phyloP scores from a whole-genome alignment of 2,113 vertebrate genomes.

The Ochotona princeps region DNA sequence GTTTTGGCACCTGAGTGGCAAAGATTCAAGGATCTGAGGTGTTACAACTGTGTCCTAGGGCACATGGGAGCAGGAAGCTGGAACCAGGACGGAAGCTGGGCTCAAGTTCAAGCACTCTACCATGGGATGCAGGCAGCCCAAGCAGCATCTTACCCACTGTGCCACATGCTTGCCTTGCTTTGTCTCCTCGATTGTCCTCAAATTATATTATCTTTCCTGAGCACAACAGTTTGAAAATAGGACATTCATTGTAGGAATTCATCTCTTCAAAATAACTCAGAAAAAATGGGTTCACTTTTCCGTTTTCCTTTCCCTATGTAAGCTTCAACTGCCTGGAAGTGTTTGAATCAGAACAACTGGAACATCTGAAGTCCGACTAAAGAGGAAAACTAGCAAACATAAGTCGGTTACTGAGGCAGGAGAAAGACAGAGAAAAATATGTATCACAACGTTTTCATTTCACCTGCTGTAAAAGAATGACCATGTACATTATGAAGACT shows the following conservation, averaged over 20 bases:
- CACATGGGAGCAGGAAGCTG: too few species aligned
- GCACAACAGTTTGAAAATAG: not conserved
- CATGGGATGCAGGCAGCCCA: too few species aligned
- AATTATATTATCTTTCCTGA: not conserved
- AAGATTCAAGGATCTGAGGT: too few species aligned
- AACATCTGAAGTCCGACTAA: conserved; percentile 8
- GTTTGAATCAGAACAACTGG: not conserved
- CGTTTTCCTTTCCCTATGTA: conserved; percentile 43
- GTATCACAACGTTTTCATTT: not conserved
- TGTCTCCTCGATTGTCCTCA: not conserved
- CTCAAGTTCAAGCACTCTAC: too few species aligned
- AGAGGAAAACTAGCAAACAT: not conserved
- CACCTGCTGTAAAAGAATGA: not conserved
- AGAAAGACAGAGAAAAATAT: not conserved
- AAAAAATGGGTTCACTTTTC: not conserved
- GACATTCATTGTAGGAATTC: not conserved
- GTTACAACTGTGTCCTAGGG: too few species aligned
- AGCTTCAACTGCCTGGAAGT: conserved; percentile 4
- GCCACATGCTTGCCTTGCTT: too few species aligned
- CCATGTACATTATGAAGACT: not conserved
- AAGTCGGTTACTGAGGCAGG: not conserved
- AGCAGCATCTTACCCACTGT: too few species aligned
- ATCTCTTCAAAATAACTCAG: conserved; percentile 32
- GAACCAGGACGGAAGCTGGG: too few species aligned
- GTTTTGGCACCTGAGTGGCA: too few species aligned